Evolutionary conservation across 1,140 invertebrate genomes (phyloP).

Genomic region (Gonatopus flavifemur): DNA sequence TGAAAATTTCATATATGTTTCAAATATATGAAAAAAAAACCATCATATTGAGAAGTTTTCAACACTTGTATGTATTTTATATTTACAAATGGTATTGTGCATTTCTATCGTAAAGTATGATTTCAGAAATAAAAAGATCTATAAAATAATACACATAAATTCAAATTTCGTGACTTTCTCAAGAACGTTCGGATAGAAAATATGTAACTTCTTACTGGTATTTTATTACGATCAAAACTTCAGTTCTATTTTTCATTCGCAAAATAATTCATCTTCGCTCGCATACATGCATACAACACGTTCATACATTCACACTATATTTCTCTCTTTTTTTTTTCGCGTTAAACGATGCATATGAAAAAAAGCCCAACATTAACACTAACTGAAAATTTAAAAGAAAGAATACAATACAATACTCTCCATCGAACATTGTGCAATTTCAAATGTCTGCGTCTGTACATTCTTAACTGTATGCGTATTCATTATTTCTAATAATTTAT

Average conservation of each 20-base stretch:
- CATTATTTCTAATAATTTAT: neutral
- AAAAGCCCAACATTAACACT: constrained; percentile 21
- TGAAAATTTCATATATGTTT: too few species aligned
- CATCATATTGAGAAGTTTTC: too few species aligned
- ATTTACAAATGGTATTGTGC: too few species aligned
- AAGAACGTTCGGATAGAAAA: constrained; percentile 29
- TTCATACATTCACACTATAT: constrained; percentile 4
- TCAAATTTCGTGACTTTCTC: constrained; percentile 9
- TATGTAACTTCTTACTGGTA: constrained; percentile 27
- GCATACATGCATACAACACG: too few species aligned
- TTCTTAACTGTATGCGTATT: neutral
- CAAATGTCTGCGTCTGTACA: too few species aligned
- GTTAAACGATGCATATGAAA: constrained; percentile 23
- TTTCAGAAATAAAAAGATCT: too few species aligned
- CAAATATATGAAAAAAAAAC: too few species aligned
- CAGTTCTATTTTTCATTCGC: constrained; percentile 14
- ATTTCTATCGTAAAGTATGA: too few species aligned
- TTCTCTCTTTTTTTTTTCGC: constrained; percentile 10
- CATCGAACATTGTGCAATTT: constrained; percentile 25
- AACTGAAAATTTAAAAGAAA: constrained; percentile 21
- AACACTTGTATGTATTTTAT: too few species aligned
- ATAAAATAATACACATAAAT: neutral
- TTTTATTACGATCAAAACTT: constrained; percentile 10
- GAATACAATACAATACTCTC: constrained; percentile 20
- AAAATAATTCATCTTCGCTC: constrained; percentile 12